phyloP scores from a whole-genome alignment of 2,888 invertebrate species.

The Dryocosmus kuriphilus region DNA sequence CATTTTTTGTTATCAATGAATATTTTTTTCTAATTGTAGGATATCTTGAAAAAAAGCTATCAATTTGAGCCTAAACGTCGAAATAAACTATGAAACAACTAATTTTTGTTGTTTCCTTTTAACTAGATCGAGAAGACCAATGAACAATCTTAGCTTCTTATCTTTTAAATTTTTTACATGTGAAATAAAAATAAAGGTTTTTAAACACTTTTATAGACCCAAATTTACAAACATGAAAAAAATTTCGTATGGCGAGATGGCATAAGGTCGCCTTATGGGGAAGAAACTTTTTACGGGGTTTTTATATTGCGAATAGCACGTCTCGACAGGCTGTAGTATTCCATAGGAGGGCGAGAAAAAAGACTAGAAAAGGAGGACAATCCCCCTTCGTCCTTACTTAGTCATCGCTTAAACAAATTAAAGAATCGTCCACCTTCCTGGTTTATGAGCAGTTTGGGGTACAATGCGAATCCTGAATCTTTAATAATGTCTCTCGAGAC shows the following conservation, averaged over 20 bases:
- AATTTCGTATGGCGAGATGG: constrained; percentile 12
- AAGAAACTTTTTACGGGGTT: constrained; percentile 74
- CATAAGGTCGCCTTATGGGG: constrained; percentile 70
- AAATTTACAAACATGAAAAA: neutral
- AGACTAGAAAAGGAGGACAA: constrained; percentile 54
- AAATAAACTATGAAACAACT: no score
- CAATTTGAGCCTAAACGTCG: no score
- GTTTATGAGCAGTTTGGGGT: constrained; percentile 64
- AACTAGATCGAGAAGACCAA: no score
- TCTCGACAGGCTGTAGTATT: constrained; percentile 54
- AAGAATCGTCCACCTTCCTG: constrained; percentile 71
- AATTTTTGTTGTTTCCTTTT: no score
- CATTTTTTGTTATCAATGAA: no score
- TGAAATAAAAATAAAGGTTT: no score
- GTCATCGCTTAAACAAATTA: constrained; percentile 76
- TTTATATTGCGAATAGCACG: constrained; percentile 71
- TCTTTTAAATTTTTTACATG: no score
- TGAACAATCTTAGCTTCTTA: no score
- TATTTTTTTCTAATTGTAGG: no score
- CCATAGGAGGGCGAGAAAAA: constrained; percentile 49
- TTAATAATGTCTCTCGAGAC: constrained; percentile 64
- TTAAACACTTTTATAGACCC: no score
- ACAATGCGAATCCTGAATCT: constrained; percentile 68
- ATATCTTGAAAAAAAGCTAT: no score
- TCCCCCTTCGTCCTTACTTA: constrained; percentile 56